Evolutionary conservation across 92 coral and sea anemone genomes (phyloP).

Genomic region (Meandrina meandrites): DNA sequence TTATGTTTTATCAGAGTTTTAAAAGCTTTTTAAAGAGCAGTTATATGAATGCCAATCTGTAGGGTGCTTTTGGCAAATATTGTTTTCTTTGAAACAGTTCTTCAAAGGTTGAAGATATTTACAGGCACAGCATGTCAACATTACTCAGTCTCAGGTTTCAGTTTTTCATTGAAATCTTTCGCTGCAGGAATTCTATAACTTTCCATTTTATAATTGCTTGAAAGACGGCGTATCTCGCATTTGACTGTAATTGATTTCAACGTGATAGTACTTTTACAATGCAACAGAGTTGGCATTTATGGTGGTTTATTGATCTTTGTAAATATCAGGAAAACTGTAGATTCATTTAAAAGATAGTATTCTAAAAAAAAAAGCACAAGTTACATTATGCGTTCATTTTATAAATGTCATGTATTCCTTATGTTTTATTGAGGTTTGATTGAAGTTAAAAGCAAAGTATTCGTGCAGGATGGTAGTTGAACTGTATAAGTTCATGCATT

Average conservation of each 20-base stretch:
- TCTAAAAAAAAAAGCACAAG: neutral
- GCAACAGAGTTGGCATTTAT: conserved; percentile 9
- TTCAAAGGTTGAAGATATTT: neutral
- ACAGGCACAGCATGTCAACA: conserved; percentile 25
- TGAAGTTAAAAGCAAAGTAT: conserved; percentile 22
- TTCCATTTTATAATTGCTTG: neutral
- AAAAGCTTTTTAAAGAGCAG: neutral
- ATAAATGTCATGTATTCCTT: conserved; percentile 39
- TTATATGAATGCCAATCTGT: no score
- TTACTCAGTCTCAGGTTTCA: neutral
- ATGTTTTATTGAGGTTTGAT: conserved; percentile 45
- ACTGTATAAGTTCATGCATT: conserved; percentile 67
- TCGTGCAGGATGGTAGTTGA: conserved; percentile 67
- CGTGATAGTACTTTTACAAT: neutral
- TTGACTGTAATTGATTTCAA: neutral
- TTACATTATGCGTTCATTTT: conserved; percentile 29
- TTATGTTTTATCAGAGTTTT: no score
- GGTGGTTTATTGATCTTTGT: neutral
- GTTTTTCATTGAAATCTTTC: neutral
- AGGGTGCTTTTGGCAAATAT: no score
- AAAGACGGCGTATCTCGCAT: neutral
- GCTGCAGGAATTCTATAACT: neutral
- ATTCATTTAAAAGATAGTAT: neutral
- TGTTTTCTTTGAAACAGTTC: neutral
- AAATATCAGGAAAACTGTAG: neutral